Percentiles rank a stretch among this genome's conserved stretches.
These are phyloP conservation scores for Aplysia californica DNA, from an alignment of 1,140 invertebrate genomes.

Conservation along the genomic window DNA sequence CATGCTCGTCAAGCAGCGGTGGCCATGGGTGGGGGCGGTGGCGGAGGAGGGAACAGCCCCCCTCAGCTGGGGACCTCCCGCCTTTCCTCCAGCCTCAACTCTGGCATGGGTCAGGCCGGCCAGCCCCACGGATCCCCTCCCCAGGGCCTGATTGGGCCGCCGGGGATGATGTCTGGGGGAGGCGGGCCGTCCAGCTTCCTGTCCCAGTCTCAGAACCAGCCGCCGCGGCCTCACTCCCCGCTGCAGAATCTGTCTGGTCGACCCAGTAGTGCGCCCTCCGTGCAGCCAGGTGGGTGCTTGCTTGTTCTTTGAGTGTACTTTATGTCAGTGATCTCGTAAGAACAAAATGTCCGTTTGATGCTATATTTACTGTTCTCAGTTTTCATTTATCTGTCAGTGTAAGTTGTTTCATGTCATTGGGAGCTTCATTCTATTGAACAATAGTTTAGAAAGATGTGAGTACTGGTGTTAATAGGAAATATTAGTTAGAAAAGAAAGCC, in stretches of 20 bases:
- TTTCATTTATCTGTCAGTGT: too few species aligned
- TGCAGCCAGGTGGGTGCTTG: conserved; percentile 10
- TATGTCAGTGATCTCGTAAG: not conserved
- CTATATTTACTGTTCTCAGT: too few species aligned
- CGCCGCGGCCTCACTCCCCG: conserved; percentile 19
- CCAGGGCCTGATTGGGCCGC: conserved; percentile 5
- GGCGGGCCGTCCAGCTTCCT: not conserved
- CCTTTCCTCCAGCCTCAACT: not conserved
- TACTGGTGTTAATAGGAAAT: too few species aligned
- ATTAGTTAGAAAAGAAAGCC: too few species aligned
- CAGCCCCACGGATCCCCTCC: conserved; percentile 4
- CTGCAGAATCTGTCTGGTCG: conserved; percentile 18
- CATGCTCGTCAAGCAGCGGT: not conserved
- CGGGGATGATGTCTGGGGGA: not conserved
- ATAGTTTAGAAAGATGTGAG: too few species aligned
- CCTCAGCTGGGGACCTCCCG: not conserved
- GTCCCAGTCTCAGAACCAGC: conserved; percentile 4
- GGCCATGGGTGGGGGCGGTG: not conserved
- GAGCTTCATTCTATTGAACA: too few species aligned
- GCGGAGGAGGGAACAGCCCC: conserved; percentile 9
- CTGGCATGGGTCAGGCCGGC: not conserved
- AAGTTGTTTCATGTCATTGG: too few species aligned
- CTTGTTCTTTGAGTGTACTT: not conserved
- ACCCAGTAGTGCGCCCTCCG: conserved; percentile 34
- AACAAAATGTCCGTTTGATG: too few species aligned